Conservation (phyloP, 2,797 vertebrate species). For the Halcyon leucocephala region DNA sequence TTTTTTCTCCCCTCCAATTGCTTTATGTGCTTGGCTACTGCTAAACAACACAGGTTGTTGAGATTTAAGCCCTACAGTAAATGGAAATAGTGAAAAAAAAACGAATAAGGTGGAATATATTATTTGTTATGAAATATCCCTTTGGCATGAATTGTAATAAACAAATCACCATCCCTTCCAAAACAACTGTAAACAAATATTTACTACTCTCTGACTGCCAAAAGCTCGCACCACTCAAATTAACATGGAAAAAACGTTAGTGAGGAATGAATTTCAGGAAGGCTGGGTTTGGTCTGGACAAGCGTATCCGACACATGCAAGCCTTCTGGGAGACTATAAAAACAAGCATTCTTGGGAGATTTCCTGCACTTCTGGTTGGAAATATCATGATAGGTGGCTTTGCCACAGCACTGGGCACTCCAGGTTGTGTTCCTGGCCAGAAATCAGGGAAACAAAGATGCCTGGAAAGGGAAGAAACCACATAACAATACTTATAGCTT, state of each 20-base stretch:
- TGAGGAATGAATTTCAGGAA: conserved; percentile 46
- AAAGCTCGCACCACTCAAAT: conserved; percentile 21
- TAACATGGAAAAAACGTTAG: conserved; percentile 49
- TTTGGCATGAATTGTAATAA: conserved; percentile 24
- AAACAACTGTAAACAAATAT: conserved; percentile 56
- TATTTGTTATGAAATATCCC: conserved; percentile 40
- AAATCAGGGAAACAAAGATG: not conserved
- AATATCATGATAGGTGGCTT: conserved; percentile 22
- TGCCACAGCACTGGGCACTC: not conserved
- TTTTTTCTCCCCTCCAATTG: not conserved
- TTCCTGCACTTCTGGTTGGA: conserved; percentile 53
- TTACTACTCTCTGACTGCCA: not conserved
- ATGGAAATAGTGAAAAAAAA: not conserved
- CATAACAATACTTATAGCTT: not conserved
- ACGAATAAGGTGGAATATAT: not conserved
- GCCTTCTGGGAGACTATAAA: conserved; percentile 39
- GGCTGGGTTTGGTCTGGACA: conserved; percentile 59
- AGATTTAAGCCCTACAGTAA: not conserved
- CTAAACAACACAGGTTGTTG: not conserved
- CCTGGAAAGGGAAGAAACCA: conserved; percentile 31
- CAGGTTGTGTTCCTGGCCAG: conserved; percentile 29
- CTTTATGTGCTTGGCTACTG: not conserved
- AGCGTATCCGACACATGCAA: conserved; percentile 46
- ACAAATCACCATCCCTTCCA: conserved; percentile 29
- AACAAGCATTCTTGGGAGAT: conserved; percentile 57